Evolutionary conservation across 2,797 vertebrate genomes (phyloP), one percentile per base, ranked within the genome.

Genomic region (Cuculus canorus): DNA sequence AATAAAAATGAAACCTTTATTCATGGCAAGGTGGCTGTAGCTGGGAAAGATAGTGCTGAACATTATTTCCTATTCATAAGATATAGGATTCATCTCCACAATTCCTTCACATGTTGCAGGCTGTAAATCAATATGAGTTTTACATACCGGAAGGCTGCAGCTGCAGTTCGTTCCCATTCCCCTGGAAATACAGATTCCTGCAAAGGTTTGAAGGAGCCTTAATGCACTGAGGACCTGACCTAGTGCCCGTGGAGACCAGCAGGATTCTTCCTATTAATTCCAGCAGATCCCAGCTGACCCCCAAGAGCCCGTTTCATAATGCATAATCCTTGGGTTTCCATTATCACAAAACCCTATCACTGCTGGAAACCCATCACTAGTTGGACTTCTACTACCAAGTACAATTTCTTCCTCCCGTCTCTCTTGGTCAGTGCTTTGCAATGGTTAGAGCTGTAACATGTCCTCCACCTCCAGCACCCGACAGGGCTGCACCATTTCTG

Each of bases 361-460:
- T 21, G 54, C 32, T 86, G 32, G 48, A 80, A 83, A 75, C n/a
- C 60, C 43, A 37, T 43, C 30, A 5, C 32, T 8, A 37, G 12
- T 28, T 52, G 65, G 25, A 47, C 43, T 79, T 32, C 53, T 61
- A 1, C 37, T 47, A 47, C 47, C 47, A 47, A 47, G 47, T 17
- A 24, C 0, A 4, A 33, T 69, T 77, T 64, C 28, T 33, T 52
- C 3, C n/a, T 17, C 5, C 13, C 21, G 5, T 7, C 17, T 22
- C 24, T 47, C 57, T 30, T 0, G 0, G 19, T 16, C 3, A 0
- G 22, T n/a, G 41, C 30, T 27, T 7, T 10, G 9, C 24, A 15
- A 2, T 5, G 57, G 45, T 27, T 45, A n/a, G 45, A 68, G 8
- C 45, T 33, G 25, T 23, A 24, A 21, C 28, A 6, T 1, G 1